Base-by-base conservation (phyloP, 2,797 vertebrate genomes). In the Psittacula echo region DNA sequence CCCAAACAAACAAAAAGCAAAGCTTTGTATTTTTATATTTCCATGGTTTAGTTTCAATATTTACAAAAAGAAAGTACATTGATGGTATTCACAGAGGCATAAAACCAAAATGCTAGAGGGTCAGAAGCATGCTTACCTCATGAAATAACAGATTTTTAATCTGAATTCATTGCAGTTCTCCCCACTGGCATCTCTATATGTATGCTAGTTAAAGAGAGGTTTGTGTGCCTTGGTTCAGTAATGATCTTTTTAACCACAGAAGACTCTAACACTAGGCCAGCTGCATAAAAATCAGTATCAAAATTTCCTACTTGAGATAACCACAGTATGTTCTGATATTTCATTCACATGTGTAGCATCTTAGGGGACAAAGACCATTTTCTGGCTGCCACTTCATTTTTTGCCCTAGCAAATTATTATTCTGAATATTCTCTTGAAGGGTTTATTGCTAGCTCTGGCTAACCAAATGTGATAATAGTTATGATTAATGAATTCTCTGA, bases 71-170 rank as follows among this genome's bases (percentile, higher is more conserved):
- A 60, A 72, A 82, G 74, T 27, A 50, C 42, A 85, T 56, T 48
- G 20, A 26, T 18, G 61, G 13, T 16, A 73, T 74, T 73, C 72
- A 37, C 13, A 95, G 61, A 90, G 78, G 10, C n/a, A 72, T 48
- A 50, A 85, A 89, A 15, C 1, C 4, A 34, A 86, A 84, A 72
- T 68, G 19, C 50, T 79, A 44, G 45, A 89, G 47, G 24, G 71
- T 42, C 62, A 84, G 47, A 75, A 87, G 13, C 32, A 34, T 27
- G 75, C 80, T 98, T 98, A 99, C 99, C 99, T 99, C 98, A 99
- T 99, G 94, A 99, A 98, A 95, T 98, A 99, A 95, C 99, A 99
- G 96, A 99, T 99, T 98, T 99, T 99, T 92, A 99, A 96, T 85
- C 99, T 98, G 79, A 98, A 99, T 91, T 97, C 98, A 91, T 98